Base-by-base conservation (phyloP, 1,140 invertebrate genomes). In the Drosophila novamexicana region DNA sequence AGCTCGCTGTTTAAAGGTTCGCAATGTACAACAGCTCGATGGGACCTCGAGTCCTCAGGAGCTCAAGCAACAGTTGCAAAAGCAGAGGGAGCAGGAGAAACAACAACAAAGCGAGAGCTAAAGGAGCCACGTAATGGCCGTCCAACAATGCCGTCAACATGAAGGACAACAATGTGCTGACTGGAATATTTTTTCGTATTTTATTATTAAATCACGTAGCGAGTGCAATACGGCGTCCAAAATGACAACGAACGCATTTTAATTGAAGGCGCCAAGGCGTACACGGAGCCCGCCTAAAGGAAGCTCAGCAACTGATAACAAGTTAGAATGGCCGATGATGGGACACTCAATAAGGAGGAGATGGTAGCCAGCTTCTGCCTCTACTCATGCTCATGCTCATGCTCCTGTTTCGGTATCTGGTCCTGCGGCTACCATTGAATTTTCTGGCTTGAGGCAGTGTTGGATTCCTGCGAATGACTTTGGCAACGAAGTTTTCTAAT, bases 181-280 rank as follows among this genome's bases (percentile, higher is more conserved):
- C 83, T 84, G 84, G 73, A 84, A 88, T 88, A 89, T 88, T 83
- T 68, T 76, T 69, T 76, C 67, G 75, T 76, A 79, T 86, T 88
- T 80, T 88, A 88, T 88, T 89, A 89, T 89, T 89, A 89, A 89
- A 89, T 89, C 84, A 89, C 84, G 84, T 89, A 89, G 85, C 80
- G 50, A 90, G 70, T 90, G 85, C 84, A 89, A 89, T 89, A 89
- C 85, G 84, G 84, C 84, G 77, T 84, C 79, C 84, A 89, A 89
- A 89, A 89, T 89, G 84, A 89, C 84, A 89, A 77, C 80, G 81
- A 89, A 89, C 84, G 84, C 84, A 89, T 89, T 89, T 89, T 89
- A 89, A 89, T 89, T 89, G 84, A 89, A 89, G 71, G 84, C 70
- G 39, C 42, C 12, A 53, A 16, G 52, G 52, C 34, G 52, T 36